A percentile compares a stretch with the other conserved stretches of the same genome.
Conservation (phyloP, 2,888 invertebrate genomes). For the Cremastinae sp. region DNA sequence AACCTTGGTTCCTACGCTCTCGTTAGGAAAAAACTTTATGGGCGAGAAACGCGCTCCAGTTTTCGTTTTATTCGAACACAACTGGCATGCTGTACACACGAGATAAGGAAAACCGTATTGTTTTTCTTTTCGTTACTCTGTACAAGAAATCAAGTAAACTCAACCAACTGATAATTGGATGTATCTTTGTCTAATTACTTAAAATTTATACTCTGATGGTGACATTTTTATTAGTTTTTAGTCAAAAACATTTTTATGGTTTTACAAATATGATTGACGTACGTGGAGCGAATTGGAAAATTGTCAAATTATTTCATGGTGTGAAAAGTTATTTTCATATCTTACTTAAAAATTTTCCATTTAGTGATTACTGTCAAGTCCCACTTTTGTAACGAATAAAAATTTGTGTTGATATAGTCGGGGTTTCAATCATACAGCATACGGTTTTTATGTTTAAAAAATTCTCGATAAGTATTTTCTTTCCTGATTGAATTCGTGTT, state of each 20-base stretch:
- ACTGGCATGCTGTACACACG: neutral
- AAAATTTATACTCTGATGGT: neutral
- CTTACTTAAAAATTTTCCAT: too few species aligned
- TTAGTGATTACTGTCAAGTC: too few species aligned
- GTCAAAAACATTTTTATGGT: neutral
- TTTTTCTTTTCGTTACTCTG: slow-evolving; percentile 27
- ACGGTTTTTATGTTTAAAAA: too few species aligned
- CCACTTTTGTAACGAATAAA: too few species aligned
- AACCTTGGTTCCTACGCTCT: neutral
- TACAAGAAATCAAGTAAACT: slow-evolving; percentile 31
- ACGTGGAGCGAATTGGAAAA: too few species aligned
- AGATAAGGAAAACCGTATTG: neutral
- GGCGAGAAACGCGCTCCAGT: slow-evolving; percentile 25
- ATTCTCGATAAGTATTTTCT: too few species aligned
- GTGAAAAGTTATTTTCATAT: too few species aligned
- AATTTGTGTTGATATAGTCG: too few species aligned
- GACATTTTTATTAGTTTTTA: slow-evolving; percentile 13
- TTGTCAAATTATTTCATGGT: too few species aligned
- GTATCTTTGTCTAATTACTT: slow-evolving; percentile 48
- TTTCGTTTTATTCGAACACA: slow-evolving; percentile 24
- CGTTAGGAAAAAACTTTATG: slow-evolving; percentile 20
- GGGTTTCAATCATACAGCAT: too few species aligned
- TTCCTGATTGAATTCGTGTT: too few species aligned
- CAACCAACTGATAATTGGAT: slow-evolving; percentile 50
- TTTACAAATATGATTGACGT: too few species aligned